These are phyloP conservation scores for Helogale parvula DNA, from an alignment of 2,113 vertebrate species.

Conservation along the genomic window DNA sequence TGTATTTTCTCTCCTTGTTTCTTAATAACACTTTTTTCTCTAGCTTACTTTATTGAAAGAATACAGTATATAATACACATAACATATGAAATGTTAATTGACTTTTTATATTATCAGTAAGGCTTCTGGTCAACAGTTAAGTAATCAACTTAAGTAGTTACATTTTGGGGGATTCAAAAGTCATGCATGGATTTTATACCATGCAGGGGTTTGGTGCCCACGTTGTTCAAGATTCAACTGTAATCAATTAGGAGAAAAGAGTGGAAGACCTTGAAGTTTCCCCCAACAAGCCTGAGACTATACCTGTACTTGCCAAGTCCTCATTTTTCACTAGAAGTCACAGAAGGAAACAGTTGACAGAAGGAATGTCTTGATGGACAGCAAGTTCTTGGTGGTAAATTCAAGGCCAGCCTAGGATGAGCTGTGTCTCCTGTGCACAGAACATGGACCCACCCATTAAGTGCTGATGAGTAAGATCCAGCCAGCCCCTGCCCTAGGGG, in stretches of 20 bases:
- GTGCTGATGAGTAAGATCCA: not conserved
- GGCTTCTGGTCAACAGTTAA: not conserved
- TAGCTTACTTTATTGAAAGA: not conserved
- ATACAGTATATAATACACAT: not conserved
- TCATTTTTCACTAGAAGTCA: not conserved
- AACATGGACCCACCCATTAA: not conserved
- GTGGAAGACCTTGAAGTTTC: not conserved
- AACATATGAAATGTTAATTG: not conserved
- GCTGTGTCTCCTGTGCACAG: not conserved
- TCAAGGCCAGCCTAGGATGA: not conserved
- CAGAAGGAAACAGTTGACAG: not conserved
- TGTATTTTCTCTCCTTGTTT: not conserved
- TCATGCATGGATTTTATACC: not conserved
- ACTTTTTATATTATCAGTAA: not conserved
- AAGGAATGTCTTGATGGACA: not conserved
- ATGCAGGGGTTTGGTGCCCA: not conserved
- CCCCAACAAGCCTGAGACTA: not conserved
- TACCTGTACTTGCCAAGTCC: not conserved
- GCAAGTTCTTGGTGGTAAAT: not conserved
- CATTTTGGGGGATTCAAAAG: not conserved
- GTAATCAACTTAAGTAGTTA: not conserved
- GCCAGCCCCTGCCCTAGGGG: not conserved
- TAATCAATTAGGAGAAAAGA: not conserved
- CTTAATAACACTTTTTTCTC: not conserved
- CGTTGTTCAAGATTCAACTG: not conserved